Base-by-base conservation (phyloP, 2,797 vertebrate genomes). In the Halcyon chelicuti region DNA sequence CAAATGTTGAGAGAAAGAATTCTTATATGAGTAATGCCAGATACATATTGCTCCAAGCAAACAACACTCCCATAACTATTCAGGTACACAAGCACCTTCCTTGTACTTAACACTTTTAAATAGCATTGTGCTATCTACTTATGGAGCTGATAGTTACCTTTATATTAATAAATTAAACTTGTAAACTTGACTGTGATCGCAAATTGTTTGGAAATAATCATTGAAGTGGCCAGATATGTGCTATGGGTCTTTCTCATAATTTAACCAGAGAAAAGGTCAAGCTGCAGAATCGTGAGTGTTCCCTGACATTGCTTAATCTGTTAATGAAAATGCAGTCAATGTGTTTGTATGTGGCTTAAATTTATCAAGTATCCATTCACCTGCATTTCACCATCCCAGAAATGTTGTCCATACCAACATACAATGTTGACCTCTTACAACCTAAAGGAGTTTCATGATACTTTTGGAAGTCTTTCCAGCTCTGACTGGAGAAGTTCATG, bases 341-440 rank as follows among this genome's bases (percentile, higher is more conserved):
- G 33, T 35, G 19, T 57, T 40, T 70, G 14, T 31, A 33, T 33
- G 23, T 77, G 47, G 11, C 15, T n/a, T 25, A 57, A 33, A 39
- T 9, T 5, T 72, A 52, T 47, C 0, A 0, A 58, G 13, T 44
- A 76, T 8, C 23, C 39, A 35, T 25, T 77, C 18, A n/a, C 1
- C 1, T 63, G 15, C 12, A 44, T 67, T 58, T 70, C 29, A 61
- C 14, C 22, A 28, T 8, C 29, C 37, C 35, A 57, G 60, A 76
- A 58, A 39, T 18, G 29, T 26, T 58, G 18, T 40, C 35, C 60
- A 17, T 44, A 39, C 16, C 12, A 26, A 10, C 67, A 7, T 19
- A 29, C 15, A 46, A 14, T 5, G 8, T 12, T 29, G 65, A 57
- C 17, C 14, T 74, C 28, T 37, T 15, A 51, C 20, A 75, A 4